These are phyloP conservation scores for Hepsetus odoe DNA, from an alignment of 2,113 vertebrate species.

Conservation along the genomic window DNA sequence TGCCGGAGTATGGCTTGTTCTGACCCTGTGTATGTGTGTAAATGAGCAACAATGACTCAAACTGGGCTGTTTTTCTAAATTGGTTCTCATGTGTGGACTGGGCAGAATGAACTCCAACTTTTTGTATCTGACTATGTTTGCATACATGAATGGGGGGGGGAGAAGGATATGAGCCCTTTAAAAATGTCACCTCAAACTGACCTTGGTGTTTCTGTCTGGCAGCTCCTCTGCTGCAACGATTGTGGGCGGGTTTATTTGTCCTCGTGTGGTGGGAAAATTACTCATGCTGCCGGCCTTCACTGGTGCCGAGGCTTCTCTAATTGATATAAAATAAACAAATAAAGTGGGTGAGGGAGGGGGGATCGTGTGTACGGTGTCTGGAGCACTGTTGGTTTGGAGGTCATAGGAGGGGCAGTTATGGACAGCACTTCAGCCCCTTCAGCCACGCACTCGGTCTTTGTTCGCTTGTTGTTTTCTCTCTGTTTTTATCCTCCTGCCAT, in stretches of 20 bases:
- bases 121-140: no score
- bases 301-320: background rate
- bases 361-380: background rate
- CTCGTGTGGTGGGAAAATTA: background rate
- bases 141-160: no score
- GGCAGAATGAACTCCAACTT: no score
- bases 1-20: no score
- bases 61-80: no score
- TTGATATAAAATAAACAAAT: background rate
- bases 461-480: conserved; percentile 9
- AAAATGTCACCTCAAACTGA: no score
- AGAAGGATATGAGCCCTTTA: no score
- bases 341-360: background rate
- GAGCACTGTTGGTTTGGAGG: background rate
- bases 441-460: background rate
- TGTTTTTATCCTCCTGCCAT: background rate
- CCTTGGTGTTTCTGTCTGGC: no score
- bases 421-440: no score
- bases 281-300: background rate
- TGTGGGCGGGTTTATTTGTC: background rate
- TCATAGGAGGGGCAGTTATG: background rate
- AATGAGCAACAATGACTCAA: no score
- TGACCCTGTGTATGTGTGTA: no score
- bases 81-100: no score
- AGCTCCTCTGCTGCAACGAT: background rate